phyloP scores from a whole-genome alignment of 2,888 invertebrate genomes.

The Mesoligia furuncula region DNA sequence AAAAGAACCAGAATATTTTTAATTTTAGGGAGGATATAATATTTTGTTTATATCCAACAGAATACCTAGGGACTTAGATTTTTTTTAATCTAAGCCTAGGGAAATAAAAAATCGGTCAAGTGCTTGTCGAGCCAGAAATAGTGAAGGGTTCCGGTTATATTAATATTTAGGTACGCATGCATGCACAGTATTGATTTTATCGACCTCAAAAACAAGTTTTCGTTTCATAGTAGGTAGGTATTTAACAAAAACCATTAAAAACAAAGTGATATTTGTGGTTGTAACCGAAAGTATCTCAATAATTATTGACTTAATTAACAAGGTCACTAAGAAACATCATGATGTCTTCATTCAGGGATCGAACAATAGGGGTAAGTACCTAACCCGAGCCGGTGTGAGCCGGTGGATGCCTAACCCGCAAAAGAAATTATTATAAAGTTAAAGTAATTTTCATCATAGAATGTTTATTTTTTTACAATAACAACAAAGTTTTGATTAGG shows the following conservation, averaged over 20 bases:
- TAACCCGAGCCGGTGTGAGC: no score
- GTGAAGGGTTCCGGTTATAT: neutral
- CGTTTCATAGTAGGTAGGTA: neutral
- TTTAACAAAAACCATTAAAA: neutral
- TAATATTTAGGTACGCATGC: neutral
- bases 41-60: no score
- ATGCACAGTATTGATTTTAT: neutral
- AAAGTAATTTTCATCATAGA: neutral
- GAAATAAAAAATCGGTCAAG: no score
- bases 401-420: neutral
- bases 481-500: no score
- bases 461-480: neutral
- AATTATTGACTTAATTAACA: neutral
- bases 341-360: neutral
- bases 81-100: no score
- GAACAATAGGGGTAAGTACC: no score
- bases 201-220: neutral
- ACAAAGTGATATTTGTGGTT: neutral
- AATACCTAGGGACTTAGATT: no score
- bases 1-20: no score
- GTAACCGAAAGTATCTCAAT: neutral
- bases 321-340: neutral
- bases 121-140: neutral
- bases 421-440: neutral
- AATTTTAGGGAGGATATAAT: neutral